phyloP scores from a whole-genome alignment of 2,888 invertebrate species.

The Diarsia rubi region DNA sequence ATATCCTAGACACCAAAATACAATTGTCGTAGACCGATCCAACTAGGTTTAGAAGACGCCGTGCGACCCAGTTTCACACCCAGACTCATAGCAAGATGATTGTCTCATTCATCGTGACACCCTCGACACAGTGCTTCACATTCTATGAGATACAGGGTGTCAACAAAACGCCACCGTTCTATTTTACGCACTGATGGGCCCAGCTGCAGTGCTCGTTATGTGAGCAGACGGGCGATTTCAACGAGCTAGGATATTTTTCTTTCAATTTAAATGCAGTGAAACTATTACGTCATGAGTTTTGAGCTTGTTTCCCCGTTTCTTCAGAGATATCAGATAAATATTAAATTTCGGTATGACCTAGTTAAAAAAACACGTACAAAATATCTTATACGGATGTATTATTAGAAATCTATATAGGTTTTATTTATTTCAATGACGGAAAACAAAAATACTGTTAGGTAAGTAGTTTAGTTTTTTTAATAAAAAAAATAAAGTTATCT shows the following conservation, averaged over 20 bases:
- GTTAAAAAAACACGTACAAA: not conserved
- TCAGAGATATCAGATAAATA: not conserved
- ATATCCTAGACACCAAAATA: not conserved
- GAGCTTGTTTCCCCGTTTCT: not conserved
- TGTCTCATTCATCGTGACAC: not conserved
- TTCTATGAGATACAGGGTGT: conserved; percentile 3
- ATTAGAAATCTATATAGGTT: not conserved
- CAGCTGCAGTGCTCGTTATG: not conserved
- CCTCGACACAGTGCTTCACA: conserved; percentile 13
- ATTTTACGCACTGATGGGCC: not conserved
- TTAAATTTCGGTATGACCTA: rapidly evolving
- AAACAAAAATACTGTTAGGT: too few species aligned
- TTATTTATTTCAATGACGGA: too few species aligned
- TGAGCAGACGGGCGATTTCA: not conserved
- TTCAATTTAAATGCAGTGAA: not conserved
- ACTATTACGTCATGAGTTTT: not conserved
- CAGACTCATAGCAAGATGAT: not conserved
- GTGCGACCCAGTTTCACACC: not conserved
- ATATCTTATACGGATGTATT: not conserved
- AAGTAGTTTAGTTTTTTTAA: too few species aligned
- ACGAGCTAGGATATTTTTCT: not conserved
- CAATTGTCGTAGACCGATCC: too few species aligned
- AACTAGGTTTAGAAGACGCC: not conserved
- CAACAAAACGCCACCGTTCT: conserved; percentile 21
- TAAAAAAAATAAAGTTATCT: too few species aligned